These are phyloP conservation scores for Halichondria panicea DNA, from an alignment of 37 sponge, comb jelly and placozoan genomes.

Conservation along the genomic window DNA sequence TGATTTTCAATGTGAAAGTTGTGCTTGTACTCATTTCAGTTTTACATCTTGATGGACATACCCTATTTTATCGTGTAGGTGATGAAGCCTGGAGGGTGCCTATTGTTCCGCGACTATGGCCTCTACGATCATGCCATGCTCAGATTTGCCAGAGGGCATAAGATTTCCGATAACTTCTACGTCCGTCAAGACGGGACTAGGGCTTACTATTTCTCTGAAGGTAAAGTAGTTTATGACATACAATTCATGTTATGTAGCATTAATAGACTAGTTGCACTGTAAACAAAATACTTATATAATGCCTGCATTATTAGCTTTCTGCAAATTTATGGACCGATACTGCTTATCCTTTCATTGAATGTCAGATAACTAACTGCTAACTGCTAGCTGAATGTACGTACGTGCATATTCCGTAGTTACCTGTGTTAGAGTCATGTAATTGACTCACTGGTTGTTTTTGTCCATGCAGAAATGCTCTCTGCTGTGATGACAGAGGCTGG, in stretches of 20 bases:
- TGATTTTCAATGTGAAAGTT: no score
- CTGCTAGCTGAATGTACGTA: no score
- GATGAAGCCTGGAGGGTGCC: slow-evolving; percentile 78
- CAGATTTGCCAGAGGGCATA: slow-evolving; percentile 89
- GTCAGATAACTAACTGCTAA: no score
- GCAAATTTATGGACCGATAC: no score
- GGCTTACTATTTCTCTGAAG: slow-evolving; percentile 94
- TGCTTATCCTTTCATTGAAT: no score
- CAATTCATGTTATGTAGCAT: no score
- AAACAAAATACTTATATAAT: no score
- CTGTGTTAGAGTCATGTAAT: not conserved
- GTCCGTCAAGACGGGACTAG: slow-evolving; percentile 95
- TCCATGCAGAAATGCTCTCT: slow-evolving; percentile 59
- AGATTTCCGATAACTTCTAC: slow-evolving; percentile 91
- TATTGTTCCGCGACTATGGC: slow-evolving; percentile 95
- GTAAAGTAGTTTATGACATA: no score
- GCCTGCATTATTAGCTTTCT: no score
- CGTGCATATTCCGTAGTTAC: not conserved
- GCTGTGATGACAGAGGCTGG: slow-evolving; percentile 64
- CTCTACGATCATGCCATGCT: slow-evolving; percentile 98
- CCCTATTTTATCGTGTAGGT: slow-evolving; percentile 44
- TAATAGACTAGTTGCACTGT: no score
- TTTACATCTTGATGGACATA: no score
- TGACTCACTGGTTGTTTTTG: not conserved
- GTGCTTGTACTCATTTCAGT: no score